Evolutionary conservation across 2,113 vertebrate genomes (phyloP).

Genomic region (Corythornis cristatus): DNA sequence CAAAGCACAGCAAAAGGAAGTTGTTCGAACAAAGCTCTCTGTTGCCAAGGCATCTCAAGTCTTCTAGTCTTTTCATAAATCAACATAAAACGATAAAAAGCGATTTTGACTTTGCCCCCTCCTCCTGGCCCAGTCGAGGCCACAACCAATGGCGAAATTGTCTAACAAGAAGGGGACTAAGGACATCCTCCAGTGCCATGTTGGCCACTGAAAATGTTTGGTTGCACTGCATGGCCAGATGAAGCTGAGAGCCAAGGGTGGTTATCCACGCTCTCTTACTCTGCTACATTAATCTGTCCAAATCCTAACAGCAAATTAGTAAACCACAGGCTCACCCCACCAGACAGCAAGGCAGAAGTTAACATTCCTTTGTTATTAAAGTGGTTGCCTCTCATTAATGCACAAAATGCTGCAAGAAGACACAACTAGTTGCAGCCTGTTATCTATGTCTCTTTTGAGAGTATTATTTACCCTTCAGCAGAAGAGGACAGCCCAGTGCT

Average conservation of each 20-base stretch:
- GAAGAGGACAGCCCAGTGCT: neutral
- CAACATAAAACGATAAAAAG: neutral
- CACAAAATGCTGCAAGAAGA: neutral
- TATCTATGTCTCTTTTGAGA: neutral
- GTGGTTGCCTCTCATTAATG: neutral
- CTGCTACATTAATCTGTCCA: neutral
- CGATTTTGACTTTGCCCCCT: neutral
- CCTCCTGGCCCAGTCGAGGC: neutral
- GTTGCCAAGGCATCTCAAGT: neutral
- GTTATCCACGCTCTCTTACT: fast-evolving
- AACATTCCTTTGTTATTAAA: neutral
- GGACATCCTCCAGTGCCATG: neutral
- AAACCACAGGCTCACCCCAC: neutral
- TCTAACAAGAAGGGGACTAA: neutral
- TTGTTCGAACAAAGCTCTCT: neutral
- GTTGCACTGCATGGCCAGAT: neutral
- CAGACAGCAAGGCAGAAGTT: neutral
- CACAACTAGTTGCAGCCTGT: neutral
- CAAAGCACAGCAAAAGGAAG: neutral
- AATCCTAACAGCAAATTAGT: neutral
- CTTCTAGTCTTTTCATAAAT: neutral
- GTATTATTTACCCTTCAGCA: neutral
- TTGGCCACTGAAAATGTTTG: neutral
- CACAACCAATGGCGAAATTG: neutral
- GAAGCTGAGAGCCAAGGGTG: neutral